A percentile compares a stretch with the other conserved stretches of the same genome.
Conservation (phyloP, 2,113 vertebrate species). For the Dasypus novemcinctus region DNA sequence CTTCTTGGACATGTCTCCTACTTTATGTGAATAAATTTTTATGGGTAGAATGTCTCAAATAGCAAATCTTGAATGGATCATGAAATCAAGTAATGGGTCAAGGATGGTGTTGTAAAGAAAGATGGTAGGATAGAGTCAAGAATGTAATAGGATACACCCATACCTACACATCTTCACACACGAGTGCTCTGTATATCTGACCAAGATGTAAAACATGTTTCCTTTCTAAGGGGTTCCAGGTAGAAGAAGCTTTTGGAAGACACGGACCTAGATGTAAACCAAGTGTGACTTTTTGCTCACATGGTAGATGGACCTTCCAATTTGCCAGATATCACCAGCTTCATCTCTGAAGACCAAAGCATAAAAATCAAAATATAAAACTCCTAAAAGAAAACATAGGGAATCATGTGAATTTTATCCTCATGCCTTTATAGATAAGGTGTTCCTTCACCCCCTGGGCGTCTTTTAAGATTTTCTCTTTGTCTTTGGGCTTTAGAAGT, state of each 20-base stretch:
- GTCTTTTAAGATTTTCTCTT: not conserved
- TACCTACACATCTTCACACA: no score
- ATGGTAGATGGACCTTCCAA: accelerated
- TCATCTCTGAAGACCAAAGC: not conserved
- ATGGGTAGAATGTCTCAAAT: not conserved
- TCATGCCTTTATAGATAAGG: not conserved
- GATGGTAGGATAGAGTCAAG: not conserved
- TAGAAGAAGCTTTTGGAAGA: not conserved
- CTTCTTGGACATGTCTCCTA: not conserved
- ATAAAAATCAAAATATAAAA: no score
- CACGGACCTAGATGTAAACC: not conserved
- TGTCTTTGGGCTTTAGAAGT: not conserved
- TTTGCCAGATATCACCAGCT: not conserved
- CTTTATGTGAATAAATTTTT: not conserved
- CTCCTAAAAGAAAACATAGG: no score
- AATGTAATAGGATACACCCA: no score
- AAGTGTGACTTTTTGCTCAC: not conserved
- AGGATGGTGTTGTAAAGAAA: not conserved
- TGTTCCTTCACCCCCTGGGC: no score
- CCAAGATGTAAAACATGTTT: not conserved
- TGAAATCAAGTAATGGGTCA: not conserved
- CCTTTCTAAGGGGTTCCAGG: not conserved
- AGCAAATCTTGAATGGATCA: not conserved
- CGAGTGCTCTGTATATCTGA: not conserved
- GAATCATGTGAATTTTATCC: not conserved